phyloP scores from a whole-genome alignment of 2,797 vertebrate genomes.

The Notoglanidium macrostoma region DNA sequence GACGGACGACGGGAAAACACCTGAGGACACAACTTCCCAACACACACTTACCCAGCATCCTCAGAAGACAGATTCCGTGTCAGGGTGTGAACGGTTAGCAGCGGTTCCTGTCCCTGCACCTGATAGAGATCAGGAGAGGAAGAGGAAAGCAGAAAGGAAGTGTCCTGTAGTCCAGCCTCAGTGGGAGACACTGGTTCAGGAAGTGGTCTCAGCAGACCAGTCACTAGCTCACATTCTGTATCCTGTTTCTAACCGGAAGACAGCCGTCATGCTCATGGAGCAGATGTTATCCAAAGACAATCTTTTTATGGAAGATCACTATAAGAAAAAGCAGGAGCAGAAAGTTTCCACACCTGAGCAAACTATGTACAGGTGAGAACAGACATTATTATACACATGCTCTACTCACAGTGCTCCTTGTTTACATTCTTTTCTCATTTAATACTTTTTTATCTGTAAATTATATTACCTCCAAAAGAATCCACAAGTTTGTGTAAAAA shows the following conservation, averaged over 20 bases:
- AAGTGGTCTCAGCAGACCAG: slow-evolving; percentile 79
- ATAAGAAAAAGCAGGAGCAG: slow-evolving; percentile 77
- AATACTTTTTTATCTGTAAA: neutral
- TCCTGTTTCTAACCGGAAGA: slow-evolving; percentile 80
- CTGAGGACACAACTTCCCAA: slow-evolving; percentile 29
- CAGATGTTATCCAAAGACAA: slow-evolving; percentile 84
- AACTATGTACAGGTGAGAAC: slow-evolving; percentile 62
- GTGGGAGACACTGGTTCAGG: slow-evolving; percentile 79
- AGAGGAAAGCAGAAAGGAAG: slow-evolving; percentile 46
- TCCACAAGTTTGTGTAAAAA: neutral
- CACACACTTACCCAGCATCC: slow-evolving; percentile 39
- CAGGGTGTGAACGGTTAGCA: neutral
- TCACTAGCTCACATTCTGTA: slow-evolving; percentile 80
- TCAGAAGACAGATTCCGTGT: slow-evolving; percentile 10
- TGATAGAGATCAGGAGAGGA: slow-evolving; percentile 44
- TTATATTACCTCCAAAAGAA: neutral
- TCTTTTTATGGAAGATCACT: slow-evolving; percentile 82
- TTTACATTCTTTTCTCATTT: neutral
- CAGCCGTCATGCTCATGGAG: slow-evolving; percentile 88
- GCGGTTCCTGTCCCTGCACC: slow-evolving; percentile 39
- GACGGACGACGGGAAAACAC: slow-evolving; percentile 52
- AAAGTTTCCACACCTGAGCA: slow-evolving; percentile 39
- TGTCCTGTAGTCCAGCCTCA: slow-evolving; percentile 57
- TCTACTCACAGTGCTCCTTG: neutral
- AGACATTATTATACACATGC: neutral